phyloP scores from a whole-genome alignment of 1,140 invertebrate species.

The Diabrotica virgifera region DNA sequence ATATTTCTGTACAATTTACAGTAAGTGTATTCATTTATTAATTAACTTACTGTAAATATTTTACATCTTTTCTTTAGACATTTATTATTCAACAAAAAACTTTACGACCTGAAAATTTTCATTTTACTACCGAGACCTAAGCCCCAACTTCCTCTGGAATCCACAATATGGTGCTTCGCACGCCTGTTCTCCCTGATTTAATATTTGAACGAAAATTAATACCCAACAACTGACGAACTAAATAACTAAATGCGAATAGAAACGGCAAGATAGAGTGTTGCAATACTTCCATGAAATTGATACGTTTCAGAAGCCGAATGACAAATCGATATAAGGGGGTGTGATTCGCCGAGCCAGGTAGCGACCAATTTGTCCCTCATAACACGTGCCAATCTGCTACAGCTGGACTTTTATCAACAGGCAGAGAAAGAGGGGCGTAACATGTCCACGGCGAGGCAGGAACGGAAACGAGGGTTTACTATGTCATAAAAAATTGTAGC shows the following conservation, averaged over 20 bases:
- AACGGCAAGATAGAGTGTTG: not conserved
- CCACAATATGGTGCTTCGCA: too few relatives aligned
- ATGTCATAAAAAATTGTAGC: too few relatives aligned
- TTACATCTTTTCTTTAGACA: too few relatives aligned
- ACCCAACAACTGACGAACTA: not conserved
- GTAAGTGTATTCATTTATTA: too few relatives aligned
- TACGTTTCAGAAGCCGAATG: slow-evolving; percentile 4
- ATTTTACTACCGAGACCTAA: too few relatives aligned
- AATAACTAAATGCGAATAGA: not conserved
- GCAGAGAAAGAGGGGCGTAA: not conserved
- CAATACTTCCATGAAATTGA: not conserved
- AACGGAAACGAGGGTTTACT: not conserved
- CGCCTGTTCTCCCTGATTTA: not conserved
- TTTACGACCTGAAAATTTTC: too few relatives aligned
- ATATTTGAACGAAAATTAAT: slow-evolving; percentile 1
- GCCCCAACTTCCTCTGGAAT: too few relatives aligned
- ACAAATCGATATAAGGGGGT: slow-evolving; percentile 14
- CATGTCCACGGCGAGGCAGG: not conserved
- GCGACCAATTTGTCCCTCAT: slow-evolving; percentile 10
- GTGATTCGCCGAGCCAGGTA: slow-evolving; percentile 10
- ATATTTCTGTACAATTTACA: too few relatives aligned
- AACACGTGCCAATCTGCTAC: slow-evolving; percentile 10
- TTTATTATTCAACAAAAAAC: too few relatives aligned
- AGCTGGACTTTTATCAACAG: slow-evolving; percentile 7
- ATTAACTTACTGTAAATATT: too few relatives aligned